Evolutionary conservation across 2,888 invertebrate species (phyloP).

Genomic region (Dorcus parallelipipedus): DNA sequence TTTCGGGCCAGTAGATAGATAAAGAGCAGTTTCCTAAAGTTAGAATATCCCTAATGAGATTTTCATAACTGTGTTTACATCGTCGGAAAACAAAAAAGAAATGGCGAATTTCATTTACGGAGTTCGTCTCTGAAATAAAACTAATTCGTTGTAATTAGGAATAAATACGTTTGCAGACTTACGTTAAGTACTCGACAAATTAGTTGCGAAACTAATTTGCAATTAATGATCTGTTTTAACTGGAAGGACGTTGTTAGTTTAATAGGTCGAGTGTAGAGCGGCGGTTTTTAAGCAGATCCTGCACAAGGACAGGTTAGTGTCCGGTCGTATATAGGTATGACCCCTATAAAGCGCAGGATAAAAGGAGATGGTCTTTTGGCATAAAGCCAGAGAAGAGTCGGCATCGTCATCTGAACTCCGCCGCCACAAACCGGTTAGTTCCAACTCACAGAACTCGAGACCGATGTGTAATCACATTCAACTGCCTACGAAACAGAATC

Average conservation of each 20-base stretch:
- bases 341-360: conserved; percentile 2
- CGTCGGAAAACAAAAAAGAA: too few relatives aligned
- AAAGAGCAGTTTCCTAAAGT: neutral
- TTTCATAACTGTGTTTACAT: too few relatives aligned
- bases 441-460: neutral
- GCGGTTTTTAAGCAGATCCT: conserved; percentile 8
- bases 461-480: conserved; percentile 1
- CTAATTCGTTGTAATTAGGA: too few relatives aligned
- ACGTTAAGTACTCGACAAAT: too few relatives aligned
- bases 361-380: conserved; percentile 2
- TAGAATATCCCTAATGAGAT: neutral
- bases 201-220: neutral
- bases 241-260: conserved; percentile 2
- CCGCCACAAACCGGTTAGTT: conserved; percentile 2
- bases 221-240: neutral
- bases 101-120: too few relatives aligned
- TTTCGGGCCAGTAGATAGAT: neutral
- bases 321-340: conserved; percentile 3
- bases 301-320: conserved; percentile 2
- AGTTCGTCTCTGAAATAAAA: too few relatives aligned
- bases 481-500: conserved; percentile 1
- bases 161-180: too few relatives aligned
- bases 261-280: conserved; percentile 9
- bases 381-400: neutral
- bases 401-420: neutral